Percentiles rank a stretch among this genome's conserved stretches.
Evolutionary conservation across 2,888 invertebrate species (phyloP).

Genomic region (Zonitis immaculata): DNA sequence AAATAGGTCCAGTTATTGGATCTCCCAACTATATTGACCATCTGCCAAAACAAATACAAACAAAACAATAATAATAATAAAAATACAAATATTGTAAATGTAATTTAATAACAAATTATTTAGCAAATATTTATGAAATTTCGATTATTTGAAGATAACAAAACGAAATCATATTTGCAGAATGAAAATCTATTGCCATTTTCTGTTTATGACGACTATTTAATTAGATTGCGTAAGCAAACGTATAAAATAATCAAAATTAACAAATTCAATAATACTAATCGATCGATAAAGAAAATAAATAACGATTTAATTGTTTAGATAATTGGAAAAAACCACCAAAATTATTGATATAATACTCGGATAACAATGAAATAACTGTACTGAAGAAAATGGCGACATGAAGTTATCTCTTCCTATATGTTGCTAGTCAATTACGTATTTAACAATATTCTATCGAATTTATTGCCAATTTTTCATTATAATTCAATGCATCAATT

Average conservation of each 20-base stretch:
- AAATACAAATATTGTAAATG: not conserved
- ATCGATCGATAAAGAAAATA: too few species aligned
- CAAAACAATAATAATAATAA: conserved; percentile 1
- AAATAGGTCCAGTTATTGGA: not conserved
- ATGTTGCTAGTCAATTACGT: not conserved
- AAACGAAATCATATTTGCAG: not conserved
- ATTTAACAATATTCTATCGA: not conserved
- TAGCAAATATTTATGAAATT: not conserved
- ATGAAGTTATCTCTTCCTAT: conserved; percentile 1
- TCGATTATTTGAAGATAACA: not conserved
- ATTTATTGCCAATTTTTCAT: not conserved
- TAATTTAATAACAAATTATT: too few species aligned
- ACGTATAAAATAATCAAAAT: not conserved
- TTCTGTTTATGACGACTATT: not conserved
- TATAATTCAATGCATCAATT: not conserved
- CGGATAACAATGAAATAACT: conserved; percentile 17
- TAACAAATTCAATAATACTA: not conserved
- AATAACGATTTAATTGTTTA: too few species aligned
- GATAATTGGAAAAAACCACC: too few species aligned
- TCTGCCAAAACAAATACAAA: conserved; percentile 1
- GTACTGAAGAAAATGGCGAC: conserved; percentile 22
- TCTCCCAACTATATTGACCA: not conserved
- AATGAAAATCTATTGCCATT: not conserved
- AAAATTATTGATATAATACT: too few species aligned
- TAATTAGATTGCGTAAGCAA: not conserved